Base-by-base conservation (phyloP, 2,888 invertebrate species). In the Dryocosmus kuriphilus region DNA sequence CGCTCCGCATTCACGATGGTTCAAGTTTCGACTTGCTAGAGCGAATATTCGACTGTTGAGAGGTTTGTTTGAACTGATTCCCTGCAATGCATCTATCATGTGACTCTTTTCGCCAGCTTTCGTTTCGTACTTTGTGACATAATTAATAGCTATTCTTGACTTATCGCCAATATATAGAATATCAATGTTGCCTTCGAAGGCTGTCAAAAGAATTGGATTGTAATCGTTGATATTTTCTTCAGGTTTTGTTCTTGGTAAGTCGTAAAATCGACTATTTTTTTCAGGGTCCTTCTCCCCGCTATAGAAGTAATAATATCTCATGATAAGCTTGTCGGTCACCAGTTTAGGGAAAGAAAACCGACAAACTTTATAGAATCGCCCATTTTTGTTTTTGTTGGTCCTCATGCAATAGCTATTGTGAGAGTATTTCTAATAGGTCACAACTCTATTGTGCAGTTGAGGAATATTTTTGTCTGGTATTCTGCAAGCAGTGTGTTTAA, bases 1-100 rank as follows among this genome's bases (percentile, higher is more conserved):
- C n/a, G 88, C 81, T 3, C 89, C 89, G 75, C 88, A 89, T 80
- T 90, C 89, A 78, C 89, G 80, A 79, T 85, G 84, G 35, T 75
- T 84, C 75, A 88, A 80, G 1, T 81, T 79, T 55, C 88, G 83
- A 51, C 84, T n/a, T n/a, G n/a, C n/a, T n/a, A n/a, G n/a, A n/a
- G n/a, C n/a, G n/a, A n/a, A 89, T 30, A 88, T 83, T 2, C 82
- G 76, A 78, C 84, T 86, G 62, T 75, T 55, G 5, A 90, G 65
- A 32, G 84, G 74, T 82, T 89, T 89, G 51, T 84, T 88, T 32
- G 85, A 86, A 78, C 86, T 84, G 32, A 89, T 85, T 35, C 84
- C 78, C 22, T 85, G 77, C 77, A 88, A 88, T 9, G 77, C 78
- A 55, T 86, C 83, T 11, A 65, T 75, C 7, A 67, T 61, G 74